These are phyloP conservation scores for Monochamus alternatus DNA, from an alignment of 2,888 invertebrate genomes.

Conservation along the genomic window DNA sequence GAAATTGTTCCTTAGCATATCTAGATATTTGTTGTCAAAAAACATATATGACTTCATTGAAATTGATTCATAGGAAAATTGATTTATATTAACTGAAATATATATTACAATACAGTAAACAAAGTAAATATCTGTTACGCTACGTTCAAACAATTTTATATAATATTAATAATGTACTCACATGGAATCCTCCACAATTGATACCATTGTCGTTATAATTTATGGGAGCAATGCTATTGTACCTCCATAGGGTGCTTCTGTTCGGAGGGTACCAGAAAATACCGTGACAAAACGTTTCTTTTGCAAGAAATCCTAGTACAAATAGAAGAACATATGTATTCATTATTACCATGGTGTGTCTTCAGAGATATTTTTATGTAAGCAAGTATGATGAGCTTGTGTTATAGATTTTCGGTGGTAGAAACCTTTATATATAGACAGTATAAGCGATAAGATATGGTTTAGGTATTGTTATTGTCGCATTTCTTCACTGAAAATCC, in stretches of 20 bases:
- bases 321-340: neutral
- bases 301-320: constrained; percentile 11
- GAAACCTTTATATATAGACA: neutral
- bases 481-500: constrained; percentile 3
- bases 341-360: neutral
- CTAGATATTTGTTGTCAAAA: too few species aligned
- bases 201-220: constrained; percentile 72
- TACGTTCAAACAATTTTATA: too few species aligned
- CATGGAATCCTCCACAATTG: constrained; percentile 73
- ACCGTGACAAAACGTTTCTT: constrained; percentile 69
- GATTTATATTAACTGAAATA: too few species aligned
- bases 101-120: too few species aligned
- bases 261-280: constrained; percentile 72
- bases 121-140: too few species aligned
- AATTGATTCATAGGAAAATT: too few species aligned
- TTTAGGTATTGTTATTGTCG: constrained; percentile 1
- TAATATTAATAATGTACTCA: too few species aligned
- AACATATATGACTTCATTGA: too few species aligned
- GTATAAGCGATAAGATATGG: constrained; percentile 1
- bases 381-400: neutral
- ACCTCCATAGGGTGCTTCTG: constrained; percentile 73
- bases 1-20: too few species aligned
- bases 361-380: neutral
- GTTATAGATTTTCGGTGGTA: neutral
- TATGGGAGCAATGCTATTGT: constrained; percentile 68